Evolutionary conservation across 2,113 vertebrate species (phyloP).

Genomic region (Turnix velox): DNA sequence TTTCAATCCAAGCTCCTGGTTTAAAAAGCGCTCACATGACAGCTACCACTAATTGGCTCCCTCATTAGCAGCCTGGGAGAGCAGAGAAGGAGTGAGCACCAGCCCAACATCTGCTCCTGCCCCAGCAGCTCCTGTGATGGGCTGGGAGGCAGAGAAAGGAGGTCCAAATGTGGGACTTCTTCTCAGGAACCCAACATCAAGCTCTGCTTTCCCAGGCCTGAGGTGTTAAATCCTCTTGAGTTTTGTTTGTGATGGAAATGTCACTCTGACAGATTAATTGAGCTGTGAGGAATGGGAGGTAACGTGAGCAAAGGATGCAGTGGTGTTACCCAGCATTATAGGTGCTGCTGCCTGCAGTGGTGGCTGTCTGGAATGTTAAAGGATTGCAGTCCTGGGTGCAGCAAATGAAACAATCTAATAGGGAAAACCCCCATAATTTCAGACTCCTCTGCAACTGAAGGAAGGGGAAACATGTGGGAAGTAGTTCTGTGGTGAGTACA

Average conservation of each 20-base stretch:
- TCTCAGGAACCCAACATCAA: not conserved
- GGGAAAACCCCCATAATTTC: not conserved
- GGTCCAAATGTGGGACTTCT: not conserved
- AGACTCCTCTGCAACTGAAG: not conserved
- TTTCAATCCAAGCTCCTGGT: not conserved
- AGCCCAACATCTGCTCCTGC: not conserved
- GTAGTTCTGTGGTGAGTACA: not conserved
- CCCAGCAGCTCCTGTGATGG: not conserved
- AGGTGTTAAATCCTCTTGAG: not conserved
- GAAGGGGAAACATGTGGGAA: constrained; percentile 20
- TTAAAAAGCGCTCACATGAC: not conserved
- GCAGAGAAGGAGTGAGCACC: not conserved
- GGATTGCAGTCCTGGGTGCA: not conserved
- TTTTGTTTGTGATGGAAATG: not conserved
- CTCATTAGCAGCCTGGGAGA: not conserved
- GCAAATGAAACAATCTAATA: not conserved
- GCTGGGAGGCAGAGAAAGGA: not conserved
- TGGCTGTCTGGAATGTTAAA: not conserved
- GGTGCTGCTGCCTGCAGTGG: not conserved
- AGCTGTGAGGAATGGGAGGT: not conserved
- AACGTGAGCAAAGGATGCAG: not conserved
- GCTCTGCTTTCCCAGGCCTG: not conserved
- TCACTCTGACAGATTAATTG: not conserved
- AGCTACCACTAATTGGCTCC: constrained; percentile 29
- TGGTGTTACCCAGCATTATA: not conserved